Evolutionary conservation across 1,140 invertebrate species (phyloP), one percentile per base, ranked within the genome.

Genomic region (Hycleus cichorii): DNA sequence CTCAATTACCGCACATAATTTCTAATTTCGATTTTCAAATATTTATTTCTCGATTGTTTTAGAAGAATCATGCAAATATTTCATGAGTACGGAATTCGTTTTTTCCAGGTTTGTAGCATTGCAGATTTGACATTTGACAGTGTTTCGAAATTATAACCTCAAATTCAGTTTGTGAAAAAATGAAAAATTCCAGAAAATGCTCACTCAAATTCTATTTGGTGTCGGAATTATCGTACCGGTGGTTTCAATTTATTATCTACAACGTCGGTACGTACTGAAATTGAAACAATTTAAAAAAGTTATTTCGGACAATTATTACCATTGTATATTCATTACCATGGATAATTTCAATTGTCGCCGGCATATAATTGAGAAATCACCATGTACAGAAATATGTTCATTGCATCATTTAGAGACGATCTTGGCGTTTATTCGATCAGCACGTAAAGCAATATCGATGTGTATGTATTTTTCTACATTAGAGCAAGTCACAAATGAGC

Each of bases 391-490:
- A 11, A 7, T 58, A n/a, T 68, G 66, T 24, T 64, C 66, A 6
- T 57, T 49, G 5, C 50, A 46, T 12, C 46, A 63, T 40, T 48
- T 60, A 38, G 39, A 58, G 39, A 62, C 50, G 10, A 45, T 68
- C 12, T 12, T 63, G 24, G 53, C 58, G 39, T 67, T 61, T 10
- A 49, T 70, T 24, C 38, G 11, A 32, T 60, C 63, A 47, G 62
- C 67, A 10, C 64, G 65, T 64, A 47, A 57, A 7, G 66, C 62
- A 39, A 64, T 70, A 38, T 57, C 56, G 43, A 45, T 70, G 39
- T 70, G 69, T 47, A 57, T 69, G 55, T 65, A 62, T 43, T 59
- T 59, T 11, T 40, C 65, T 27, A 67, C 67, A n/a, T 54, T 67
- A 24, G 50, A 59, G 18, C 50, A 64, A 39, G 11, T 70, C 7